Percentiles rank a stretch among this genome's conserved stretches.
These are phyloP conservation scores for Cercopithecus mitis DNA, from an alignment of 2,797 vertebrate genomes.

Conservation along the genomic window DNA sequence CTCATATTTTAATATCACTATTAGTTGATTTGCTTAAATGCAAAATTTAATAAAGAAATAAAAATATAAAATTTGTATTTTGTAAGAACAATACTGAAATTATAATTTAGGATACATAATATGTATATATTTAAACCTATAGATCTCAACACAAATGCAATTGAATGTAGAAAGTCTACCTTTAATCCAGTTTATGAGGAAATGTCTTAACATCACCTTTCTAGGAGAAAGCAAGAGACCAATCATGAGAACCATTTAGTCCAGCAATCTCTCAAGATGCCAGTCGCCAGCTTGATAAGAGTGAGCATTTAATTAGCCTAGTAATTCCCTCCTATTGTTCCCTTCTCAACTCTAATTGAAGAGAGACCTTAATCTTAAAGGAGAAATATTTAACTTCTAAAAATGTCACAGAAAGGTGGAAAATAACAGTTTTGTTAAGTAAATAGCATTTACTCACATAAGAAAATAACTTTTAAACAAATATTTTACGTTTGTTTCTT, in stretches of 20 bases:
- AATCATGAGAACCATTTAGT: not conserved
- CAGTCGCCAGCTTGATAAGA: not conserved
- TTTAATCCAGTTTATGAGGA: not conserved
- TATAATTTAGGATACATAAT: not conserved
- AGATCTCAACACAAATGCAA: not conserved
- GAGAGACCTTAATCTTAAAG: not conserved
- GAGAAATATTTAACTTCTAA: constrained; percentile 21
- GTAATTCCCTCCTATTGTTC: not conserved
- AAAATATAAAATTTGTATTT: not conserved
- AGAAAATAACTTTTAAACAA: not conserved
- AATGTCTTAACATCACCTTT: not conserved
- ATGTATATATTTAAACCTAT: not conserved
- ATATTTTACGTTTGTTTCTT: not conserved
- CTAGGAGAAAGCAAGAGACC: not conserved
- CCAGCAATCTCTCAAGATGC: not conserved
- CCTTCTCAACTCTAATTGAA: not conserved
- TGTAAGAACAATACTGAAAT: not conserved
- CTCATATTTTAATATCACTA: not conserved
- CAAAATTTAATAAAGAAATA: constrained; percentile 7
- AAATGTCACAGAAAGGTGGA: not conserved
- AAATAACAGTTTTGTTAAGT: not conserved
- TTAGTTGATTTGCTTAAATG: constrained; percentile 39
- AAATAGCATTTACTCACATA: not conserved
- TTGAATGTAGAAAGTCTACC: not conserved
- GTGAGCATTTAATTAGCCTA: not conserved